Conservation (phyloP, 2,113 vertebrate genomes). For the Tyrannus savana region DNA sequence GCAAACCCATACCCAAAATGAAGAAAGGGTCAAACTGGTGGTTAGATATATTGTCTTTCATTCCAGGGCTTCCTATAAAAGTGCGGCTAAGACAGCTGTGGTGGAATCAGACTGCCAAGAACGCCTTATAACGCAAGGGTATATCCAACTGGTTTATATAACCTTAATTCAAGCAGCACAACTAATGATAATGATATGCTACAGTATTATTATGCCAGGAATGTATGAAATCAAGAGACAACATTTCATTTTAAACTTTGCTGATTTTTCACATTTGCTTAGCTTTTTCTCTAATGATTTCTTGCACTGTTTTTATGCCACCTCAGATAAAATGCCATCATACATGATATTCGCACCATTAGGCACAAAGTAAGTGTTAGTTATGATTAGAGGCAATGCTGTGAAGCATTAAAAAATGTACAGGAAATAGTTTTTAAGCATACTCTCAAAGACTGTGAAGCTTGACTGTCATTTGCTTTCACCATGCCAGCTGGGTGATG, state of each 20-base stretch:
- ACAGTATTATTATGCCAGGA: slow-evolving; percentile 62
- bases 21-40: slow-evolving; percentile 37
- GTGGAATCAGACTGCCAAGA: slow-evolving; percentile 1
- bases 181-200: slow-evolving; percentile 56
- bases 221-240: slow-evolving; percentile 66
- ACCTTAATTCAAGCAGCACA: slow-evolving; percentile 60
- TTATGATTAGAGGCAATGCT: slow-evolving; percentile 59
- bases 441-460: slow-evolving; percentile 18
- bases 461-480: slow-evolving; percentile 35
- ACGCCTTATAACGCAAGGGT: not conserved
- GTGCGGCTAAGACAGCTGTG: slow-evolving; percentile 32
- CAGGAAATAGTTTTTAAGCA: slow-evolving; percentile 50
- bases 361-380: slow-evolving; percentile 61
- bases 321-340: slow-evolving; percentile 67
- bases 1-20: not conserved
- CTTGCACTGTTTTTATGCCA: slow-evolving; percentile 68
- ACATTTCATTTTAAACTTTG: slow-evolving; percentile 74
- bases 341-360: slow-evolving; percentile 71
- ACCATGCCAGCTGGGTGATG: not conserved
- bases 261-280: slow-evolving; percentile 79
- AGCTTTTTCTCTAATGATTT: slow-evolving; percentile 73
- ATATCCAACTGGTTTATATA: slow-evolving; percentile 42
- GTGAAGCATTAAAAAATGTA: slow-evolving; percentile 63
- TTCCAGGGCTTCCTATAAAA: slow-evolving; percentile 6
- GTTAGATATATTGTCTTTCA: slow-evolving; percentile 55